phyloP scores from a whole-genome alignment of 1,140 invertebrate genomes.

The Lepidotrigona ventralis region DNA sequence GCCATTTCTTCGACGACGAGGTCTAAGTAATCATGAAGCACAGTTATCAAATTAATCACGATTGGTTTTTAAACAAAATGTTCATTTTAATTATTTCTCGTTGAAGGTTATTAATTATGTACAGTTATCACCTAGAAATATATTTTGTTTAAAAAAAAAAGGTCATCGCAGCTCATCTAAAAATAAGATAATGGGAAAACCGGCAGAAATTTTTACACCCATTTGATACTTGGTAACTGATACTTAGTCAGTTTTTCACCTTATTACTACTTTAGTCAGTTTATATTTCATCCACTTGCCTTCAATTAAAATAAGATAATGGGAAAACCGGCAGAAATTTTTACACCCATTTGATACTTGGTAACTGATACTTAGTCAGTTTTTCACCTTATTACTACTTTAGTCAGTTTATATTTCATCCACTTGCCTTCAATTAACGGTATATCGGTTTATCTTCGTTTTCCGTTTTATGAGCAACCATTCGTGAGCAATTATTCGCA shows the following conservation, averaged over 20 bases:
- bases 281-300: neutral
- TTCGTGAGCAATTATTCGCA: slow-evolving; percentile 5
- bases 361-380: no score
- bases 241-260: neutral
- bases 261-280: neutral
- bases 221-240: neutral
- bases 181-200: neutral
- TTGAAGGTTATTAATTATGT: no score
- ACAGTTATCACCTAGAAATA: no score
- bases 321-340: neutral
- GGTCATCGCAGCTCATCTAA: no score
- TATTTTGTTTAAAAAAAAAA: no score
- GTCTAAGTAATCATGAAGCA: no score
- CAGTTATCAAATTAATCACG: no score
- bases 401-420: neutral
- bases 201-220: neutral
- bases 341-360: neutral
- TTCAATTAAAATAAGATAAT: neutral
- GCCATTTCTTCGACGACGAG: no score
- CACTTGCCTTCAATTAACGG: neutral
- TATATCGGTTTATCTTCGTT: neutral
- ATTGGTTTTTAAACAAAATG: no score
- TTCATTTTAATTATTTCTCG: no score
- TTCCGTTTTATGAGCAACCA: neutral
- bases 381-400: neutral